Percentiles rank a stretch among this genome's conserved stretches.
Conservation (phyloP, 2,113 vertebrate species). For the Eclectus roratus region DNA sequence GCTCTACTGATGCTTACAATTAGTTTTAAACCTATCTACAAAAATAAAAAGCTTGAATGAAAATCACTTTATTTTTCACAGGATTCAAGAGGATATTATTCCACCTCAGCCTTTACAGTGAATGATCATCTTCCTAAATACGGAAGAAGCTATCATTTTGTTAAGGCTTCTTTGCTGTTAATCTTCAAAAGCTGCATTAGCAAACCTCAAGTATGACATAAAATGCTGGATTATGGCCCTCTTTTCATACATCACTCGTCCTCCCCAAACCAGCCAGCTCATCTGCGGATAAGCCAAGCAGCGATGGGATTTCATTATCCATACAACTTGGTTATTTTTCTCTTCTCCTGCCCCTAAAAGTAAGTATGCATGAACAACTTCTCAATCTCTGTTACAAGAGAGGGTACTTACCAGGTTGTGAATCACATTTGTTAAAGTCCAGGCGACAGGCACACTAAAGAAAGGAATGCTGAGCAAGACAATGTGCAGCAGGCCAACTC, state of each 20-base stretch:
- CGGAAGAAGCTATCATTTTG: background rate
- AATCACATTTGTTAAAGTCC: conserved; percentile 97
- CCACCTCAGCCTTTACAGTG: background rate
- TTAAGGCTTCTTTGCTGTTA: background rate
- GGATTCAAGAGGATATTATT: background rate
- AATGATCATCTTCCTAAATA: background rate
- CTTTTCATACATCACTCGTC: background rate
- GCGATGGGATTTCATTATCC: background rate
- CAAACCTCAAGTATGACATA: background rate
- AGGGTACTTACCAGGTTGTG: conserved; percentile 92
- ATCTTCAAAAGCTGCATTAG: background rate
- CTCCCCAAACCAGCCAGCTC: background rate
- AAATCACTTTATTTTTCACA: background rate
- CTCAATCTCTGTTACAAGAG: background rate
- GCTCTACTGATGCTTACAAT: background rate
- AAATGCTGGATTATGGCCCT: background rate
- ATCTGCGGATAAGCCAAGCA: background rate
- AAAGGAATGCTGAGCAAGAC: conserved; percentile 97
- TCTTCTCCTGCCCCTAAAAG: background rate
- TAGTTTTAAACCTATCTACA: background rate
- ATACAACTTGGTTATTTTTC: background rate
- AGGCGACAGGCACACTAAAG: conserved; percentile 94
- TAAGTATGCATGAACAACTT: fast-evolving
- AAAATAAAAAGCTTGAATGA: background rate
- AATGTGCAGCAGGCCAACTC: conserved; percentile 95